A percentile compares a stretch with the other conserved stretches of the same genome.
Conservation (phyloP, 2,888 invertebrate species). For the Mythimna impura region DNA sequence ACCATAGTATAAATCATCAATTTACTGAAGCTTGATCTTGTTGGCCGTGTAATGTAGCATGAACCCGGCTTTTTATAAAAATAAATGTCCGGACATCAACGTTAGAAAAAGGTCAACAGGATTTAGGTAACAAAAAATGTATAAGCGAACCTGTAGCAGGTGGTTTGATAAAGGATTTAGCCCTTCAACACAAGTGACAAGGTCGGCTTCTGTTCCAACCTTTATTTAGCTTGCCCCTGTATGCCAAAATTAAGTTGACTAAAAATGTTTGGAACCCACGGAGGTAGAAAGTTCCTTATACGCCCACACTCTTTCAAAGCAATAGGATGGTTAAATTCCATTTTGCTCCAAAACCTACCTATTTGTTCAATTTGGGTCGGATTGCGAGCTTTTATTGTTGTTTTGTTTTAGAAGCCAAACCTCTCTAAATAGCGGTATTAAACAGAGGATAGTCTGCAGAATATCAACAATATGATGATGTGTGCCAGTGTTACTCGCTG, state of each 20-base stretch:
- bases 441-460: constrained; percentile 7
- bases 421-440: constrained; percentile 1
- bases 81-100: constrained; percentile 22
- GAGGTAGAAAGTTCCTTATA: constrained; percentile 33
- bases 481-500: constrained; percentile 53
- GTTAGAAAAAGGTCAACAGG: constrained; percentile 52
- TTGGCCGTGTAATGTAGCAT: constrained; percentile 40
- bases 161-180: constrained; percentile 58
- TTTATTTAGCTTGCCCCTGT: constrained; percentile 37
- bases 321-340: constrained; percentile 26
- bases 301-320: constrained; percentile 20
- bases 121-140: constrained; percentile 26
- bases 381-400: constrained; percentile 9
- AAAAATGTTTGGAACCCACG: constrained; percentile 38
- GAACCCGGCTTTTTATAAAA: constrained; percentile 32
- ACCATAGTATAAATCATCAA: constrained; percentile 19
- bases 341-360: constrained; percentile 14
- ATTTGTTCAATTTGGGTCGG: constrained; percentile 18
- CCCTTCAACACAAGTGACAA: constrained; percentile 39
- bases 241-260: constrained; percentile 47
- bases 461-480: constrained; percentile 44
- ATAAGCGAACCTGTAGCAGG: constrained; percentile 41
- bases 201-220: constrained; percentile 24
- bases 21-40: constrained; percentile 44
- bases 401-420: constrained; percentile 17